Base-by-base conservation (phyloP, 2,797 vertebrate genomes). In the Triplophysa yarkandensis region DNA sequence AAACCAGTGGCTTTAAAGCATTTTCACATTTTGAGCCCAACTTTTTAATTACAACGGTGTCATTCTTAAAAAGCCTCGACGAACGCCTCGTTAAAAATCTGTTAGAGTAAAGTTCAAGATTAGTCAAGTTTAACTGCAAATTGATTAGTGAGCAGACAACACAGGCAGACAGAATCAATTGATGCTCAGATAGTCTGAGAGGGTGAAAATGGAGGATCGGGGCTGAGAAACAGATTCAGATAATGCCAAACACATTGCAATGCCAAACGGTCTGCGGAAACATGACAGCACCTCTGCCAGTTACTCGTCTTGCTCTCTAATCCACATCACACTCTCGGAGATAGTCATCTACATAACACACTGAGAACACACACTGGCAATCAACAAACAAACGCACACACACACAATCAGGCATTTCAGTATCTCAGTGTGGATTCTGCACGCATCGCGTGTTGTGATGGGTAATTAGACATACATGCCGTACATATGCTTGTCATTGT, bases 221-320 rank as follows among this genome's bases (percentile, higher is more conserved):
- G 86, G 84, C 82, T 83, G 85, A 83, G n/a, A 89, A 87, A 89
- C 86, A 85, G 85, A 81, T 65, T 73, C 83, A 88, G 89, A 91
- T 90, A 91, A 90, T 83, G 86, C 84, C 85, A 79, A 55, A 55
- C 85, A 88, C 85, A 83, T 87, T 86, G 84, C 87, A 86, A 83
- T 85, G 86, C 87, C 85, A 84, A 71, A 87, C 89, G 91, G 90
- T 90, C 92, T 90, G 86, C 83, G 85, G 52, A 85, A 89, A 92
- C 91, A 92, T 91, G 89, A 91, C 91, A 90, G 90, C 85, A 88
- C 88, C 85, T 86, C 80, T 83, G 83, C 86, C 91, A 92, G 92
- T 92, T 91, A 92, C 90, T 92, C 84, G 87, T 84, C 85, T 81
- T 84, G 80, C 85, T 81, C 86, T 58, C 69, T 88, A 91, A 93